Base-by-base conservation (phyloP, 2,797 vertebrate species). In the Tachyglossus aculeatus region DNA sequence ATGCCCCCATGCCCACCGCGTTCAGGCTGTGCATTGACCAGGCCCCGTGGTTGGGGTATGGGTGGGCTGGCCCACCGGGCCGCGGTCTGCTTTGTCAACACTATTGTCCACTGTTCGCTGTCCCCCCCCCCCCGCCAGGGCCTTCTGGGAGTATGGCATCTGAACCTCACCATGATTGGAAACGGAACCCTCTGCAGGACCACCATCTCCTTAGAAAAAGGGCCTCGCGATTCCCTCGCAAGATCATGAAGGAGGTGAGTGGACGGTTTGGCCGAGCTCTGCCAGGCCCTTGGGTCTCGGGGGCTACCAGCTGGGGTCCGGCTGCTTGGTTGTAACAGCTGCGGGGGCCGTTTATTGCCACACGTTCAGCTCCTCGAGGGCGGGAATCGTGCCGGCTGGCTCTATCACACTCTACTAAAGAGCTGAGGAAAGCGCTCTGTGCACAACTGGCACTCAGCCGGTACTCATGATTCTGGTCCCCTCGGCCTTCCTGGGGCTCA, bases 191-290 rank as follows among this genome's bases (percentile, higher is more conserved):
- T 57, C 75, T 80, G 77, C 81, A 80, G 69, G 73, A 70, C 65
- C 51, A 83, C 92, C 91, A 90, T 91, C 91, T 86, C 81, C 77
- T 83, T 75, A 91, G 88, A 73, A 94, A 90, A 86, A 90, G 87
- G 85, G 81, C 88, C 74, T 91, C 90, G 85, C 85, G 82, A 92
- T 90, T 87, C 79, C 90, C 80, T 88, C 90, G 80, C 82, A 90
- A 93, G 93, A 94, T 92, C 91, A 94, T 94, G 93, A 94, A 92
- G 93, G 91, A 94, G 93, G 93, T 94, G 88, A 90, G 90, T 39
- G 41, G 22, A 10, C 14, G 0, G 32, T 56, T 65, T 55, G 61
- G 60, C 73, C 10, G 15, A 51, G 34, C 10, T 43, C 13, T 50
- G 8, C 67, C n/a, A 44, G 21, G 51, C 8, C 56, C 3, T 69